Evolutionary conservation across 2,888 invertebrate species (phyloP), one percentile per base, ranked within the genome.

Genomic region (Bembecia ichneumoniformis): DNA sequence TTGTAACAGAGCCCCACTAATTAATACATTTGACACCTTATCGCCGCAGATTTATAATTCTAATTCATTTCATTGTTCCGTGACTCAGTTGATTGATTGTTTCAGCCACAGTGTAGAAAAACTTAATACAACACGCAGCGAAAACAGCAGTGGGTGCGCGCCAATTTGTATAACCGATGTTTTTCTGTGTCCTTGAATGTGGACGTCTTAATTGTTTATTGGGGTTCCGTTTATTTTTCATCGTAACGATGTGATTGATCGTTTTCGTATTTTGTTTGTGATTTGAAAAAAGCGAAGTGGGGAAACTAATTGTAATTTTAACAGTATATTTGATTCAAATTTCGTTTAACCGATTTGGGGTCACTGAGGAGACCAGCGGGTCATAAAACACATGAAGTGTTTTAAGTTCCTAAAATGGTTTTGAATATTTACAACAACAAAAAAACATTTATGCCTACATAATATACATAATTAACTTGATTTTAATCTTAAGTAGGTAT

Each of bases 41-140:
- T 44, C 44, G 44, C 44, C 11, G 13, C 16, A 44, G 44, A 44
- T 44, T 44, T 44, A 44, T 44, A 44, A 16, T 44, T 44, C 44
- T 44, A 44, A 44, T 44, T 44, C 16, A 44, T 44, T 44, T 44
- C 16, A 11, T 15, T 4, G 17, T 44, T 44, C 16, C 44, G 44
- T 44, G 44, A 44, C 44, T 16, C 13, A 7, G 7, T 15, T 44
- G 44, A 44, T 44, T 44, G 44, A 44, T 44, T 44, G 16, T 44
- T 44, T 5, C 16, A 11, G 11, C 44, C 44, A 44, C 44, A 44
- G 44, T 16, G 44, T 44, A 44, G 17, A 44, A 17, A 44, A 44
- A 15, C 14, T 40, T 14, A 14, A 40, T 11, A 40, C n/a, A n/a
- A 40, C 40, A 40, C 40, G 11, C 13, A 5, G 5, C 40, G 14